A percentile compares a stretch with the other conserved stretches of the same genome.
Evolutionary conservation across 2,888 invertebrate species (phyloP).

Genomic region (Lithophane semibrunnea): DNA sequence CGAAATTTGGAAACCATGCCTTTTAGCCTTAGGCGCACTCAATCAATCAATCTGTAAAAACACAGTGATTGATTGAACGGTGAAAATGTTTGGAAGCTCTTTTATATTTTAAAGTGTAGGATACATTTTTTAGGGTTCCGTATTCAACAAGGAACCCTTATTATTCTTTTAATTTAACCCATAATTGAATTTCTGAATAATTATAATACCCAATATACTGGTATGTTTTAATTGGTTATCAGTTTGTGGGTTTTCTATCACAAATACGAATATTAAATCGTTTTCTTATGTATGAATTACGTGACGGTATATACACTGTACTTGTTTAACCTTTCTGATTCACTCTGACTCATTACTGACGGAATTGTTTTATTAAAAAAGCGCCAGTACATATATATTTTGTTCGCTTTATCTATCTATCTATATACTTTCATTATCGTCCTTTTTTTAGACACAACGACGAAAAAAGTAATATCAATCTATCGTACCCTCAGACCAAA

Average conservation of each 20-base stretch:
- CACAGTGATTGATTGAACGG: slow-evolving; percentile 11
- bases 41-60: slow-evolving; percentile 14
- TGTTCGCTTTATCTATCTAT: too few species aligned
- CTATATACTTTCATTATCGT: too few species aligned
- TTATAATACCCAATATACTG: neutral
- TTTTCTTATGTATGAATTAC: neutral
- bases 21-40: neutral
- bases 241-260: neutral
- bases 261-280: neutral
- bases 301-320: neutral
- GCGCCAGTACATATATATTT: neutral
- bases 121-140: neutral
- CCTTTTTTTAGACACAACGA: too few species aligned
- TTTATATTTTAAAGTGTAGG: neutral
- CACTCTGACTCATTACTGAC: neutral
- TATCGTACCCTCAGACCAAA: too few species aligned
- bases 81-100: slow-evolving; percentile 1
- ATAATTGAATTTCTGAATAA: neutral
- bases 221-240: neutral
- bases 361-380: neutral
- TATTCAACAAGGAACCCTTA: too few species aligned
- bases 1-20: neutral
- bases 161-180: neutral
- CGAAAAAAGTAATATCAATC: too few species aligned
- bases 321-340: neutral